A percentile compares a stretch with the other conserved stretches of the same genome.
Evolutionary conservation across 2,888 invertebrate species (phyloP).

Genomic region (Dasypolia templi): DNA sequence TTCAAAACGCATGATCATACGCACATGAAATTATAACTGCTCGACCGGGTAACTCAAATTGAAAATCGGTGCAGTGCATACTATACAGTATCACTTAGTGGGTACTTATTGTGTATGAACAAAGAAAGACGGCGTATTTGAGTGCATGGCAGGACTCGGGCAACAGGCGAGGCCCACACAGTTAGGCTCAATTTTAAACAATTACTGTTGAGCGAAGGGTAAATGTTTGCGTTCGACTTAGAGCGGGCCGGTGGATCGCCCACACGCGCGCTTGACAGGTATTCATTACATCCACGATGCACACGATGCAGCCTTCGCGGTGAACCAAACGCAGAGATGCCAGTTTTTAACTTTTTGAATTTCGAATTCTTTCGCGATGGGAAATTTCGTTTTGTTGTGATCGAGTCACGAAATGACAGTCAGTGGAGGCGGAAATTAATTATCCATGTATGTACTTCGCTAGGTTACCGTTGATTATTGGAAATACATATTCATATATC

Average conservation of each 20-base stretch:
- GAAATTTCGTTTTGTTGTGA: slow-evolving; percentile 29
- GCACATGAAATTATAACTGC: slow-evolving; percentile 51
- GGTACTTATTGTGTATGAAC: slow-evolving; percentile 81
- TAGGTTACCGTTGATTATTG: not conserved
- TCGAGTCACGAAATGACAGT: not conserved
- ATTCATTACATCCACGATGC: slow-evolving; percentile 89
- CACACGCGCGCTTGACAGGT: slow-evolving; percentile 90
- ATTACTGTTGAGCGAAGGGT: slow-evolving; percentile 89
- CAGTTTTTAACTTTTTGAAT: slow-evolving; percentile 66
- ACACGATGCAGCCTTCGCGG: slow-evolving; percentile 76
- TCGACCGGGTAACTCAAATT: slow-evolving; percentile 54
- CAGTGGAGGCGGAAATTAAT: not conserved
- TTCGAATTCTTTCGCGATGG: slow-evolving; percentile 57
- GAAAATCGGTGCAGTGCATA: slow-evolving; percentile 44
- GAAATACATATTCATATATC: not conserved
- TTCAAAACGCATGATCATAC: slow-evolving; percentile 62
- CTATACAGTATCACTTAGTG: slow-evolving; percentile 75
- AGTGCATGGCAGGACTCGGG: slow-evolving; percentile 79
- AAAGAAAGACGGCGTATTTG: slow-evolving; percentile 77
- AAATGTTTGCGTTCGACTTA: slow-evolving; percentile 90
- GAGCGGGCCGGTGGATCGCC: slow-evolving; percentile 83
- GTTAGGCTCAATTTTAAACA: slow-evolving; percentile 91
- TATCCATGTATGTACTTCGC: not conserved
- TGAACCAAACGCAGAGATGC: slow-evolving; percentile 68
- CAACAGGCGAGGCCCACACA: slow-evolving; percentile 89